phyloP scores from a whole-genome alignment of 2,113 vertebrate species.

The Nicator chloris region DNA sequence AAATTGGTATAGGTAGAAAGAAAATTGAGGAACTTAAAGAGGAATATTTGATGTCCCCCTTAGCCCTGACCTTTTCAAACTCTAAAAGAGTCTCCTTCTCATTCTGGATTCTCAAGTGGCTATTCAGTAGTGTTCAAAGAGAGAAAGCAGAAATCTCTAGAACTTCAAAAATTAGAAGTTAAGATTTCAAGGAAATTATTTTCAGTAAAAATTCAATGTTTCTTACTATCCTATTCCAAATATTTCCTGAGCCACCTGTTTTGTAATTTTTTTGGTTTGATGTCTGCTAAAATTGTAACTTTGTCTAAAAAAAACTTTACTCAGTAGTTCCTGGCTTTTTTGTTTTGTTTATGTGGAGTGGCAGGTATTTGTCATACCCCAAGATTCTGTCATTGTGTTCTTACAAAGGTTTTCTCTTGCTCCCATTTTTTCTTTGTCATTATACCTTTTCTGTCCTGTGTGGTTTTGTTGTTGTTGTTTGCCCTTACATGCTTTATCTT shows the following conservation, averaged over 20 bases:
- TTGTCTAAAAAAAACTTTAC: background rate
- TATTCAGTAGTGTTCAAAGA: background rate
- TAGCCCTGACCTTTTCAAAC: background rate
- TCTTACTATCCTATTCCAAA: background rate
- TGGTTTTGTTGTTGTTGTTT: background rate
- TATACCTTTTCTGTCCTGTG: background rate
- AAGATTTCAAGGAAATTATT: background rate
- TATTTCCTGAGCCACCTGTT: background rate
- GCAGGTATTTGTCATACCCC: background rate
- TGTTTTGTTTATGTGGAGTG: background rate
- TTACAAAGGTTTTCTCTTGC: background rate
- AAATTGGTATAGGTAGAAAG: background rate
- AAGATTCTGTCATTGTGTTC: background rate
- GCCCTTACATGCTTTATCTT: background rate
- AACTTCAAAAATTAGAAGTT: background rate
- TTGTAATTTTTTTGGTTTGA: background rate
- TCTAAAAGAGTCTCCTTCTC: background rate
- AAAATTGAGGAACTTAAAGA: background rate
- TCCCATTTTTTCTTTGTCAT: background rate
- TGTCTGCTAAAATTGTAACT: background rate
- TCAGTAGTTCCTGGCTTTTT: background rate
- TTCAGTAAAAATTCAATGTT: background rate
- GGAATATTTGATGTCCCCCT: background rate
- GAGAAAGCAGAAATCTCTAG: background rate
- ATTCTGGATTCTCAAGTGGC: background rate